A percentile compares a stretch with the other conserved stretches of the same genome.
Evolutionary conservation across 2,113 vertebrate species (phyloP).

Genomic region (Pteropus alecto): DNA sequence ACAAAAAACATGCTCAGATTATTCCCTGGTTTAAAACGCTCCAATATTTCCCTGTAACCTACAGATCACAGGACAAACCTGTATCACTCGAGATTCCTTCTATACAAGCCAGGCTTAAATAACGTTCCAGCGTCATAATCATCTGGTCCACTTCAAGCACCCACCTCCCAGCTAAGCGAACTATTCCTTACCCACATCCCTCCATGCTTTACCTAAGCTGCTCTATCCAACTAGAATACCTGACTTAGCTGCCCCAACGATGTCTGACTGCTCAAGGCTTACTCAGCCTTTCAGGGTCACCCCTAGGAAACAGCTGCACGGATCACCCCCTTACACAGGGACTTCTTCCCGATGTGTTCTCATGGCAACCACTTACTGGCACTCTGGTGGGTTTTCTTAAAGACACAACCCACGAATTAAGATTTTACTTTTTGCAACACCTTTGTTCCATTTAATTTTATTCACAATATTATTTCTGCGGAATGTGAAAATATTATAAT

Average conservation of each 20-base stretch:
- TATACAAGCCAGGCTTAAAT: not conserved
- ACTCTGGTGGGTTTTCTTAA: not conserved
- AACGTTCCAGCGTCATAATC: not conserved
- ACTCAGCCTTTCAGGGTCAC: not conserved
- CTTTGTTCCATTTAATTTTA: slow-evolving; percentile 11
- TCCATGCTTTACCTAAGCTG: not conserved
- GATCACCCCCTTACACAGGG: not conserved
- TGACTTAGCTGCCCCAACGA: not conserved
- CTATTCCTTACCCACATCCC: not conserved
- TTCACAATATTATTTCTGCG: not conserved
- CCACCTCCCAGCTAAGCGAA: not conserved
- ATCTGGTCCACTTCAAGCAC: not conserved
- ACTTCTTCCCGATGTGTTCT: not conserved
- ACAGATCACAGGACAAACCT: not conserved
- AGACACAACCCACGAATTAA: not conserved
- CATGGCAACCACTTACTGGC: not conserved
- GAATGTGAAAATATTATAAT: slow-evolving; percentile 13
- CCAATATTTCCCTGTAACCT: not conserved
- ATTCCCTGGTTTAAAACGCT: not conserved
- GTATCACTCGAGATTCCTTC: not conserved
- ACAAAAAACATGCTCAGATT: not conserved
- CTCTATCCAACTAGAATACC: not conserved
- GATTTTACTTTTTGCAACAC: not conserved
- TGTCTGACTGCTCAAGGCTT: not conserved
- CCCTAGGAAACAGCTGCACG: not conserved